Base-by-base conservation (phyloP, 2,797 vertebrate species). In the Botia kubotai region DNA sequence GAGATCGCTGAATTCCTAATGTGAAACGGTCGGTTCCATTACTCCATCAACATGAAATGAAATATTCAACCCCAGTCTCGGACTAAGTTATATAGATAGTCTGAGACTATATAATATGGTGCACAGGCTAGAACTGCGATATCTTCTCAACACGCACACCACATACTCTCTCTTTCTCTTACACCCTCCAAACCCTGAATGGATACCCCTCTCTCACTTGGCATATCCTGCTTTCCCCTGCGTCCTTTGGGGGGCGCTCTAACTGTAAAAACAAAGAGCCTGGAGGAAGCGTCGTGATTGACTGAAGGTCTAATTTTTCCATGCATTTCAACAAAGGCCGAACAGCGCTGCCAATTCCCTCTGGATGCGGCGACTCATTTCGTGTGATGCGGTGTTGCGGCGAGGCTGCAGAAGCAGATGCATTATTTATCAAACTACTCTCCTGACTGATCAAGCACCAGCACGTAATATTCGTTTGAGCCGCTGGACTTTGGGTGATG, bases 31-130 rank as follows among this genome's bases (percentile, higher is more conserved):
- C 79, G 72, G 84, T 88, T 89, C 85, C 82, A 85, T 90, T 89
- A 89, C 86, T 85, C 86, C 82, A 87, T 90, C 92, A 91, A 85
- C 84, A 75, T 68, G 83, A 88, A 80, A 91, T 93, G 87, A 94
- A 93, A 93, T 93, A 92, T 93, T 93, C 88, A 94, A 93, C 79
- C 76, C 89, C 90, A 87, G 87, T 92, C 90, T 89, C 86, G 81
- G 82, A 88, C 87, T 88, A 63, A 77, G 55, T 73, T 81, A 87
- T 87, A 83, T 90, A 72, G 67, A 73, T 82, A 82, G 81, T 84
- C 87, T 87, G 83, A 86, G 84, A 87, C 60, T 85, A 86, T 90
- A 91, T 92, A 92, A 89, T 88, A 85, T 60, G 87, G 77, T 71
- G 83, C 89, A 84, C 48, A 73, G 82, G 85, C 63, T 81, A 55